Evolutionary conservation across 2,888 invertebrate species (phyloP).

Genomic region (Escarpia spicata): DNA sequence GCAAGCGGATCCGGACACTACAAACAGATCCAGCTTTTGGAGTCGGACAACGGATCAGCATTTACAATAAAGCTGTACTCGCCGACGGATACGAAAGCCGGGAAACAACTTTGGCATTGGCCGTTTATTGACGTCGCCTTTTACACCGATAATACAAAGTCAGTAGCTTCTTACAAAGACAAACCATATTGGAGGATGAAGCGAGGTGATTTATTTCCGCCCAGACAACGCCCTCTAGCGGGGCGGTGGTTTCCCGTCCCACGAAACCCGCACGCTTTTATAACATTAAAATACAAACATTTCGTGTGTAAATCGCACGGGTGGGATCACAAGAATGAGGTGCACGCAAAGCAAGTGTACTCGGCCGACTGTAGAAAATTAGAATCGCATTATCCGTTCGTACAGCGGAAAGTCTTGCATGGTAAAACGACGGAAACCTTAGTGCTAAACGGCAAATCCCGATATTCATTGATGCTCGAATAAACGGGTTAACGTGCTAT

Average conservation of each 20-base stretch:
- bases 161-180: background rate
- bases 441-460: background rate
- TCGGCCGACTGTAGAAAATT: background rate
- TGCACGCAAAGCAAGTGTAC: background rate
- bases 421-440: background rate
- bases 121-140: background rate
- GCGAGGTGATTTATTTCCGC: background rate
- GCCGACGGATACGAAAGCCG: background rate
- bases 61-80: background rate
- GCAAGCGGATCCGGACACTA: background rate
- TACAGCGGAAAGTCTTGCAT: background rate
- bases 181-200: background rate
- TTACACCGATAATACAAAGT: background rate
- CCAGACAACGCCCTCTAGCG: background rate
- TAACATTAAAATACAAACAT: background rate
- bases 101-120: background rate
- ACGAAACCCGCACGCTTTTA: background rate
- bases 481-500: no score
- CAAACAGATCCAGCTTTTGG: background rate
- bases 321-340: background rate
- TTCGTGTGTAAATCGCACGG: background rate
- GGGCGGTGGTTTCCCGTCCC: background rate
- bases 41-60: background rate
- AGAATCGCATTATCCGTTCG: constrained; percentile 16
- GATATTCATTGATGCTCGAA: background rate